phyloP scores from a whole-genome alignment of 2,113 vertebrate genomes.

The Oxyura jamaicensis region DNA sequence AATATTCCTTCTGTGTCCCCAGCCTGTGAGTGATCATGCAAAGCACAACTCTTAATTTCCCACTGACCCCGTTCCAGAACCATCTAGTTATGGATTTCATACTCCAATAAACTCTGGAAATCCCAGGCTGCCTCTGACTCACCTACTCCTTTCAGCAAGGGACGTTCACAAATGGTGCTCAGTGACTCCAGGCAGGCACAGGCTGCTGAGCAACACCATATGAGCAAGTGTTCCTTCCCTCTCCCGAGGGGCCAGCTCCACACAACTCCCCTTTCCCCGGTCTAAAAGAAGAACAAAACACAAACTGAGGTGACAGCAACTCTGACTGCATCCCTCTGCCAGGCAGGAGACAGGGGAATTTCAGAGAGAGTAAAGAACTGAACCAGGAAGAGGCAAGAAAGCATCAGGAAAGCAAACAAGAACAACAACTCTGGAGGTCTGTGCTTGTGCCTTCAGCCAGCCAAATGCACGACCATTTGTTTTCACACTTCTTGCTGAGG shows the following conservation, averaged over 20 bases:
- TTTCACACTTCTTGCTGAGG: neutral
- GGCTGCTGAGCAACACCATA: neutral
- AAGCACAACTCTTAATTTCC: neutral
- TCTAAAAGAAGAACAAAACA: neutral
- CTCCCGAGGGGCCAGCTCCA: neutral
- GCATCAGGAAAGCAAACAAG: accelerated
- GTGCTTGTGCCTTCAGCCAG: neutral
- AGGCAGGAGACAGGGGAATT: neutral
- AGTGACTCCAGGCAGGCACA: neutral
- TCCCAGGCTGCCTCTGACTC: neutral
- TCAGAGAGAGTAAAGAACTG: neutral
- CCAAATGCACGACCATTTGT: accelerated
- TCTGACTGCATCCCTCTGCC: neutral
- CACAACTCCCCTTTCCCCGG: neutral
- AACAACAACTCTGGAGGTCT: neutral
- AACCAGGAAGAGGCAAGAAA: neutral
- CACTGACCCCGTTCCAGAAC: neutral
- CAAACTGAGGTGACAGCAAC: neutral
- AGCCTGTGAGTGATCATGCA: neutral
- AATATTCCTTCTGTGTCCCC: neutral
- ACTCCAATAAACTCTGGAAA: neutral
- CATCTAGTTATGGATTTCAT: neutral
- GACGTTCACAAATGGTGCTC: neutral
- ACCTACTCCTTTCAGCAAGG: neutral
- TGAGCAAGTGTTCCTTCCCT: neutral